phyloP scores from a whole-genome alignment of 2,888 invertebrate genomes.

The Brachyptera risi region DNA sequence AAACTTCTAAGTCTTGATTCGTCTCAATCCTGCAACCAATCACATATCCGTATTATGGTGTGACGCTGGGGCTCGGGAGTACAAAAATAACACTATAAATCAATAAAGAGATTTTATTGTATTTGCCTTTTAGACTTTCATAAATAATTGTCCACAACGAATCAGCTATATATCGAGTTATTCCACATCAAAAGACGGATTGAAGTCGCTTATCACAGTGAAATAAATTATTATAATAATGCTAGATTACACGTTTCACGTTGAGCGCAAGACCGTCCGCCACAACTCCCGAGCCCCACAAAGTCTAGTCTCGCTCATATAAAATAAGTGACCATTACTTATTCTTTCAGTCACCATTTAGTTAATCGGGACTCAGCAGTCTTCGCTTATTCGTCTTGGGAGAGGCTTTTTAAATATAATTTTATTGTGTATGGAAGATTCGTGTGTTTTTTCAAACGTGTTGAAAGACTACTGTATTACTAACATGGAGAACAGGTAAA shows the following conservation, averaged over 20 bases:
- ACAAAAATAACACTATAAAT: neutral
- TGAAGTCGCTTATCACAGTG: neutral
- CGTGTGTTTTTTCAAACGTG: constrained; percentile 28
- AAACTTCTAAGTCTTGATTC: neutral
- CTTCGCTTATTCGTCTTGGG: neutral
- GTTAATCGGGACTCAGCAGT: constrained; percentile 11
- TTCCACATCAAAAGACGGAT: neutral
- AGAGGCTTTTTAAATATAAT: constrained; percentile 2
- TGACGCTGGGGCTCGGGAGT: constrained; percentile 19
- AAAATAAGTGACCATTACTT: constrained; percentile 5
- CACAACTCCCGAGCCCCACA: constrained; percentile 21
- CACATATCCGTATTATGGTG: constrained; percentile 4
- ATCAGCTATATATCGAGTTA: neutral
- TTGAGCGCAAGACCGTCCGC: constrained; percentile 8
- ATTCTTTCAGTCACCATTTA: constrained; percentile 14
- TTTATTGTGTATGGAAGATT: constrained; percentile 11
- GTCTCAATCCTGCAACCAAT: neutral
- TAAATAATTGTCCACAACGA: neutral
- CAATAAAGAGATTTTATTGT: neutral
- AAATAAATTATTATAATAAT: neutral
- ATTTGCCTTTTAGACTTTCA: neutral
- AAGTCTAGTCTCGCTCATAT: constrained; percentile 21
- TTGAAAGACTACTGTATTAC: constrained; percentile 30
- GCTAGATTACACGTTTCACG: neutral
- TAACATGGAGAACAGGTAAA: constrained; percentile 34